These are phyloP conservation scores for Thysanoteuthis rhombus DNA, from an alignment of 2,888 invertebrate species.

Conservation along the genomic window DNA sequence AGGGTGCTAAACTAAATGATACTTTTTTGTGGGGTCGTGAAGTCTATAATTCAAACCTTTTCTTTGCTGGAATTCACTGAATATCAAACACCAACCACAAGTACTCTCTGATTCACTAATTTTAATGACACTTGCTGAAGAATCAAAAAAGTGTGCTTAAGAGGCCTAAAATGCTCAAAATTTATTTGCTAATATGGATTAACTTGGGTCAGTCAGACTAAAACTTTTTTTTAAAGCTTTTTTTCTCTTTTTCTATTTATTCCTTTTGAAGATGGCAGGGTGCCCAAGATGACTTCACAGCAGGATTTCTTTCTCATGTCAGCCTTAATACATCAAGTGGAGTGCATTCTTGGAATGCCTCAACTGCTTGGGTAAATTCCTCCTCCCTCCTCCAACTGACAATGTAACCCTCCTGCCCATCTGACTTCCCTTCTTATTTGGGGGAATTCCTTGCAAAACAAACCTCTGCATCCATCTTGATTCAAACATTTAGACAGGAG, in stretches of 20 bases:
- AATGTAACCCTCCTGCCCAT: background rate
- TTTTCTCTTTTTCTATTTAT: background rate
- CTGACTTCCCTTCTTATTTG: background rate
- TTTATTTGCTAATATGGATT: background rate
- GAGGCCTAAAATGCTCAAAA: background rate
- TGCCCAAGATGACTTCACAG: slow-evolving; percentile 12
- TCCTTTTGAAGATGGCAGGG: slow-evolving; percentile 12
- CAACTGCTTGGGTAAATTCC: background rate
- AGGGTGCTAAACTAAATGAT: background rate
- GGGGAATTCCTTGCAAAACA: background rate
- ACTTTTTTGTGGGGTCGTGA: background rate
- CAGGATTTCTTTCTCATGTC: background rate
- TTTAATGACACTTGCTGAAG: slow-evolving; percentile 12
- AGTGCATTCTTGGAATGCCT: slow-evolving; percentile 12
- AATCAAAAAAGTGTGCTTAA: background rate
- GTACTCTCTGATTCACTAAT: background rate
- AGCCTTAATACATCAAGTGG: background rate
- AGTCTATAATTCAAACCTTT: background rate
- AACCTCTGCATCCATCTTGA: background rate
- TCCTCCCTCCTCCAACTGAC: background rate
- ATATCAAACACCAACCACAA: background rate
- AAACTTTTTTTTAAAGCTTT: background rate
- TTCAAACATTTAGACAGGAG: background rate
- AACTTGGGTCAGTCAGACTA: background rate
- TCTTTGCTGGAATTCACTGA: background rate